A percentile compares a stretch with the other conserved stretches of the same genome.
Conservation (phyloP, 2,113 vertebrate genomes). For the Saccopteryx bilineata region DNA sequence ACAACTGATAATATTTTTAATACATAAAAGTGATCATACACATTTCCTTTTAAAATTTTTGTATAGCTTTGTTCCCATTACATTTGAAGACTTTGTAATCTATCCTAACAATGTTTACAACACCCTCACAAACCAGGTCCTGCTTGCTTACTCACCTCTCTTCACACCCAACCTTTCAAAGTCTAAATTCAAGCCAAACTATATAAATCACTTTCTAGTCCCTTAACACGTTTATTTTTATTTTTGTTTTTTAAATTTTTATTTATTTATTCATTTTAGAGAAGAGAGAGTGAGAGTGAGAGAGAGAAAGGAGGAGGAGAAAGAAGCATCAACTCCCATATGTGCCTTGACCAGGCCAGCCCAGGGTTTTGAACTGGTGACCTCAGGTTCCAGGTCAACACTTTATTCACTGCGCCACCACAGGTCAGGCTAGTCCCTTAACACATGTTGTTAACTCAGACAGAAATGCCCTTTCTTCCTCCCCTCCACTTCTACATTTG, state of each 20-base stretch:
- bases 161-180: not conserved
- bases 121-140: not conserved
- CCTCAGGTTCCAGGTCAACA: no score
- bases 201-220: not conserved
- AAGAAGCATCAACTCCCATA: no score
- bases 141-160: not conserved
- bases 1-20: not conserved
- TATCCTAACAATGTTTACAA: not conserved
- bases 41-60: conserved; percentile 1
- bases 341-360: no score
- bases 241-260: no score
- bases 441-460: not conserved
- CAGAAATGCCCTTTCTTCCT: not conserved
- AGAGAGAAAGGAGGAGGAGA: no score
- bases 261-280: no score
- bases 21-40: not conserved
- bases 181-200: not conserved
- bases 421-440: not conserved
- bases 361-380: no score
- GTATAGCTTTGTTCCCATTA: not conserved
- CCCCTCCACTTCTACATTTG: not conserved
- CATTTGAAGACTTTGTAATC: not conserved
- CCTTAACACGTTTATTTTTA: not conserved
- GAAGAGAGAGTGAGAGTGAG: no score
- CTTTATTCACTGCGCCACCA: no score